Conservation (phyloP, 1,140 invertebrate genomes). For the Hylyphantes graminicola region DNA sequence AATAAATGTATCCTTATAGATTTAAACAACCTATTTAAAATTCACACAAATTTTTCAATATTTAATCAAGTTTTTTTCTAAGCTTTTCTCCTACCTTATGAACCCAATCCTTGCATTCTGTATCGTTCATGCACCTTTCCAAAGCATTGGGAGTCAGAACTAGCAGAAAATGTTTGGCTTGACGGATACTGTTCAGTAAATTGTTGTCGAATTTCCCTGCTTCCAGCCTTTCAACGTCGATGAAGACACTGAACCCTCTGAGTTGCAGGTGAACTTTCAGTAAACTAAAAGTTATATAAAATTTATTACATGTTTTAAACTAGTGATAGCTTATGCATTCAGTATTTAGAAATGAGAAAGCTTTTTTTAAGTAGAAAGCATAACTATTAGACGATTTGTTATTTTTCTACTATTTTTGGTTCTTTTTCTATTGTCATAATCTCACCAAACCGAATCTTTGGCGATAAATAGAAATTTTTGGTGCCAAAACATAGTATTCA, state of each 20-base stretch:
- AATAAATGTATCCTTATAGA: not conserved
- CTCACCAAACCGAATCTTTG: no score
- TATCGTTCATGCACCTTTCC: conserved; percentile 91
- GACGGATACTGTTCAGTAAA: conserved; percentile 93
- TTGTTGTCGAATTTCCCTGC: conserved; percentile 99
- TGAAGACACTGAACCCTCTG: conserved; percentile 93
- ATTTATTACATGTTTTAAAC: not conserved
- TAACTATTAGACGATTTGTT: no score
- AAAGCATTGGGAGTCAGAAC: conserved; percentile 95
- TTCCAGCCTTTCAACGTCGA: conserved; percentile 93
- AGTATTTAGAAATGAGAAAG: no score
- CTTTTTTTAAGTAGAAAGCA: no score
- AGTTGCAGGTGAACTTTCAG: conserved; percentile 92
- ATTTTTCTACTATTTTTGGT: no score
- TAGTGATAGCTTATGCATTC: no score
- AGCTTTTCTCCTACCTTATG: conserved; percentile 80
- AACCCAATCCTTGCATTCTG: conserved; percentile 98
- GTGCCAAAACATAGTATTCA: no score
- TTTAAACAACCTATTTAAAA: not conserved
- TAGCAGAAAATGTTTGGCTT: conserved; percentile 96
- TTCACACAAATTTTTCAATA: not conserved
- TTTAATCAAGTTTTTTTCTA: not conserved
- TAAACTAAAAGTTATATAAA: conserved; percentile 71
- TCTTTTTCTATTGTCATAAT: no score
- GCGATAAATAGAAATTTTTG: no score